These are phyloP conservation scores for Gari tellinella DNA, from an alignment of 2,888 invertebrate species.

Conservation along the genomic window DNA sequence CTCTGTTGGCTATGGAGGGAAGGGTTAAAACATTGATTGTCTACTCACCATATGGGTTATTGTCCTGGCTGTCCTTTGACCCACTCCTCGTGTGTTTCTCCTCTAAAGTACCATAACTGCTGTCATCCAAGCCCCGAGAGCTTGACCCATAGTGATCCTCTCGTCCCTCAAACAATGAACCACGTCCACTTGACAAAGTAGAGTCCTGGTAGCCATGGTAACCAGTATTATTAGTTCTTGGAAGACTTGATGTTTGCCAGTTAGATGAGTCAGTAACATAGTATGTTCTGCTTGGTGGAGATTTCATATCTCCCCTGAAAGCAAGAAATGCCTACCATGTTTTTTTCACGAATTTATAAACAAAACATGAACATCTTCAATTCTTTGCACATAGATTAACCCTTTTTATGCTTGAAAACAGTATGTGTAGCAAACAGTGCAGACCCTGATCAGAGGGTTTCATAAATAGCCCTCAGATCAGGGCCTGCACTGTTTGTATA, in stretches of 20 bases:
- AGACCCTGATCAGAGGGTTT: too few relatives aligned
- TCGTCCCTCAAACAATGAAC: conserved; percentile 73
- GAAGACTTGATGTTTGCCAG: conserved; percentile 58
- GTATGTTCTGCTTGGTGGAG: conserved; percentile 54
- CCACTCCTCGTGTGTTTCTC: conserved; percentile 70
- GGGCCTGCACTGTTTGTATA: too few relatives aligned
- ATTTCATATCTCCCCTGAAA: conserved; percentile 63
- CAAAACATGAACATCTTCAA: neutral
- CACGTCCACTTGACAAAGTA: conserved; percentile 73
- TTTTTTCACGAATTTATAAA: neutral
- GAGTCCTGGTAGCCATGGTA: conserved; percentile 73
- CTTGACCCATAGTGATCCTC: conserved; percentile 62
- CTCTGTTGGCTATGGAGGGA: too few relatives aligned
- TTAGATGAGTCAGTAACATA: conserved; percentile 52
- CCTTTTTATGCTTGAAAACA: neutral
- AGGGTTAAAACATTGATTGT: too few relatives aligned
- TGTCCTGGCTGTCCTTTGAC: conserved; percentile 75
- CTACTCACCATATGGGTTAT: conserved; percentile 65
- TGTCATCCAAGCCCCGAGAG: conserved; percentile 58
- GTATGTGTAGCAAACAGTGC: neutral
- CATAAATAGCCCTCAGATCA: too few relatives aligned
- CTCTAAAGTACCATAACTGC: conserved; percentile 70
- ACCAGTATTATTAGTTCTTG: conserved; percentile 37
- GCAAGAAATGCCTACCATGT: neutral
- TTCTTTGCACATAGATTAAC: neutral